These are phyloP conservation scores for Marcusenius ussheri DNA, from an alignment of 2,113 vertebrate genomes.

Conservation along the genomic window DNA sequence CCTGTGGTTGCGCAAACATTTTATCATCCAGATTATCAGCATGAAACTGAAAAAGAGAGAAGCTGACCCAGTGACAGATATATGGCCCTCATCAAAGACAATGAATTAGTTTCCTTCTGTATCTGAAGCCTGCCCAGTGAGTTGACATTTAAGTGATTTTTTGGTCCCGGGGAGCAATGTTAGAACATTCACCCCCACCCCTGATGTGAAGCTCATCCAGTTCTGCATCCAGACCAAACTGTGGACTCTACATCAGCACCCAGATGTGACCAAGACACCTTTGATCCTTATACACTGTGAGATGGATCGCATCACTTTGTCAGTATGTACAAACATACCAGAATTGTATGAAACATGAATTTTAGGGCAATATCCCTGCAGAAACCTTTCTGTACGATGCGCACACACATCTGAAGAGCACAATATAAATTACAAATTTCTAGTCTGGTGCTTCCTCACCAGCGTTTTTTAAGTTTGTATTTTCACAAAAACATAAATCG, in stretches of 20 bases:
- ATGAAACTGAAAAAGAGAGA: not conserved
- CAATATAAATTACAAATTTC: not conserved
- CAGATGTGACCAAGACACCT: not conserved
- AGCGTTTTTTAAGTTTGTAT: not conserved
- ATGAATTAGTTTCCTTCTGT: not conserved
- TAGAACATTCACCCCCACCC: not conserved
- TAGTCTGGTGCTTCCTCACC: not conserved
- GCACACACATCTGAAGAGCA: not conserved
- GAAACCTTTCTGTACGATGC: not conserved
- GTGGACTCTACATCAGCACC: not conserved
- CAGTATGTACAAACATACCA: not conserved
- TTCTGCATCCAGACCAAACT: not conserved
- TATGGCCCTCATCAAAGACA: not conserved
- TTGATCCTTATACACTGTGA: not conserved
- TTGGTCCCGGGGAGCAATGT: not conserved
- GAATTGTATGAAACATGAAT: not conserved
- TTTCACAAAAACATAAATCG: not conserved
- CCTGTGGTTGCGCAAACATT: not conserved
- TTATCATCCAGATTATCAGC: not conserved
- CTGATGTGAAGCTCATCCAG: not conserved
- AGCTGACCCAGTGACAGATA: not conserved
- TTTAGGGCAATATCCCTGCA: not conserved
- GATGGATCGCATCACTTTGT: not conserved
- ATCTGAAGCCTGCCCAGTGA: not conserved
- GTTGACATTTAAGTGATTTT: not conserved